Conservation (phyloP, 1,140 invertebrate genomes). For the Leptinotarsa defecta region DNA sequence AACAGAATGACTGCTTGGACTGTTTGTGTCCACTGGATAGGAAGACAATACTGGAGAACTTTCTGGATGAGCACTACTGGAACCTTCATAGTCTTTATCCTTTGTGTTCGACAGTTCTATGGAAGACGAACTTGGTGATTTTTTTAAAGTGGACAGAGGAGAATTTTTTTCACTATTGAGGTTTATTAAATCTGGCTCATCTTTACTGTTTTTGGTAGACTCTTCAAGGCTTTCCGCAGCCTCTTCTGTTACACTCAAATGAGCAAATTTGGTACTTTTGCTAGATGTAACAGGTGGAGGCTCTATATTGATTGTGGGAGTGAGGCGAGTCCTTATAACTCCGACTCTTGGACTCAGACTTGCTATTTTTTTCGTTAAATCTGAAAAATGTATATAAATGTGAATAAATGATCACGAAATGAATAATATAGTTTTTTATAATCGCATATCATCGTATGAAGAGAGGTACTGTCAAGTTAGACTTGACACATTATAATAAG, state of each 20-base stretch:
- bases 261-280: background rate
- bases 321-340: background rate
- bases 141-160: slow-evolving; percentile 17
- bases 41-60: slow-evolving; percentile 14
- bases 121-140: slow-evolving; percentile 28
- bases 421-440: too few species aligned
- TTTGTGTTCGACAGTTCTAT: background rate
- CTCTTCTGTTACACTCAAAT: background rate
- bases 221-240: background rate
- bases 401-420: background rate
- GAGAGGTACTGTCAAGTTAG: too few species aligned
- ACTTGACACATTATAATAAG: too few species aligned
- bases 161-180: slow-evolving; percentile 37
- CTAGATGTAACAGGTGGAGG: background rate
- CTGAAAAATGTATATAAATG: background rate
- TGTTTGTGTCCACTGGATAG: background rate
- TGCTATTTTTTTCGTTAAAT: slow-evolving; percentile 9
- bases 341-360: slow-evolving; percentile 17
- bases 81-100: background rate
- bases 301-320: slow-evolving; percentile 7
- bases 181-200: slow-evolving; percentile 36
- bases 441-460: too few species aligned
- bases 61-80: background rate
- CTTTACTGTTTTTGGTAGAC: background rate
- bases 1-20: slow-evolving; percentile 17